These are phyloP conservation scores for Daphoenositta chrysoptera DNA, from an alignment of 2,113 vertebrate genomes.

Conservation along the genomic window DNA sequence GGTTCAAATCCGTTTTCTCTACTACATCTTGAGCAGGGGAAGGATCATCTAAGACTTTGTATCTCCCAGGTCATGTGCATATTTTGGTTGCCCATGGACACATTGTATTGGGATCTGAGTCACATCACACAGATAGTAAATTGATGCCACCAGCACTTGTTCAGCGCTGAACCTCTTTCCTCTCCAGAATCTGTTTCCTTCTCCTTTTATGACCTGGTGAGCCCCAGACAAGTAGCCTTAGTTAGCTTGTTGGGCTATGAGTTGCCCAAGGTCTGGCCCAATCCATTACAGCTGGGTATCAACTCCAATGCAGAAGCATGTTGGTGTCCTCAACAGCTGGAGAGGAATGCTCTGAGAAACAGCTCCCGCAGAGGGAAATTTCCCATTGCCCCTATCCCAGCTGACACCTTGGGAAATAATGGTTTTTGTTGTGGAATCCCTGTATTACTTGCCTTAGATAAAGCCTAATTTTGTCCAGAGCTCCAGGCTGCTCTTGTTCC, in stretches of 20 bases:
- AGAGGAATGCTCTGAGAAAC: slow-evolving; percentile 72
- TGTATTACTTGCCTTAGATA: neutral
- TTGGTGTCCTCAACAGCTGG: slow-evolving; percentile 38
- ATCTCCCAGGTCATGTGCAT: neutral
- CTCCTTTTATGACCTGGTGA: neutral
- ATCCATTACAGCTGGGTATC: neutral
- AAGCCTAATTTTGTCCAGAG: neutral
- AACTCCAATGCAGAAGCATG: neutral
- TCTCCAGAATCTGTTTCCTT: neutral
- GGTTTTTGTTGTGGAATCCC: neutral
- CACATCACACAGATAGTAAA: neutral
- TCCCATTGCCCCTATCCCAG: slow-evolving; percentile 79
- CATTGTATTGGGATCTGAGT: neutral
- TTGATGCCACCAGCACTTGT: neutral
- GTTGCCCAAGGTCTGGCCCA: neutral
- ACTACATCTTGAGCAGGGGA: too few relatives aligned
- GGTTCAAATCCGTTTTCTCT: neutral
- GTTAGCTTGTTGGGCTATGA: neutral
- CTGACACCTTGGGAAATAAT: slow-evolving; percentile 75
- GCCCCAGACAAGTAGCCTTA: neutral
- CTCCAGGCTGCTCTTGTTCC: neutral
- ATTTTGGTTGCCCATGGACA: neutral
- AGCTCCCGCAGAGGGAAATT: slow-evolving; percentile 74
- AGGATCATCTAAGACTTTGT: neutral
- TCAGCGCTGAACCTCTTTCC: neutral